These are phyloP conservation scores for Coregonus suidteri DNA, from an alignment of 2,797 vertebrate genomes.

Conservation along the genomic window DNA sequence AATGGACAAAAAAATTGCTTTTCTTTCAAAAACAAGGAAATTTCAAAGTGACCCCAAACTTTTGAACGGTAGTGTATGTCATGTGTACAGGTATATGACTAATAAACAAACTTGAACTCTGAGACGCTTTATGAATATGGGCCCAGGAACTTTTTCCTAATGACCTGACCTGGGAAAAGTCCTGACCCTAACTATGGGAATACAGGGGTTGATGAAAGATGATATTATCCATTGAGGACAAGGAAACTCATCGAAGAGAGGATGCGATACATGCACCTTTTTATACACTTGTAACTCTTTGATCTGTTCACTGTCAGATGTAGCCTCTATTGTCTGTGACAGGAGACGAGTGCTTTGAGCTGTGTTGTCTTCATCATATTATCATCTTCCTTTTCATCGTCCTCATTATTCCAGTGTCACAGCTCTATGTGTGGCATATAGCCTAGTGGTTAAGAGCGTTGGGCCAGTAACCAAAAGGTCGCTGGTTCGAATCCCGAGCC, in stretches of 20 bases:
- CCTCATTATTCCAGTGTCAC: neutral
- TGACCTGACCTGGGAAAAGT: neutral
- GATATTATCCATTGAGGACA: neutral
- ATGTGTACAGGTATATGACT: no score
- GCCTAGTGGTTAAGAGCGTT: no score
- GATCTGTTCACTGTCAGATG: neutral
- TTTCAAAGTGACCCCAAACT: no score
- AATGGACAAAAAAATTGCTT: no score
- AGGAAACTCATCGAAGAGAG: neutral
- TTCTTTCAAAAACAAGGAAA: no score
- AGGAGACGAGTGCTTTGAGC: neutral
- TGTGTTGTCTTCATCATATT: neutral
- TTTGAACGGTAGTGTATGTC: no score
- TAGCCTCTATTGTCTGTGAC: neutral
- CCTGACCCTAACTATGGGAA: neutral
- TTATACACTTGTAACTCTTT: neutral
- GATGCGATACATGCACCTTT: neutral
- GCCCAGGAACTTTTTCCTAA: neutral
- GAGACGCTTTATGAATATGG: neutral
- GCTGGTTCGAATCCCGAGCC: no score
- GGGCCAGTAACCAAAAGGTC: no score
- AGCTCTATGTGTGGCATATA: neutral
- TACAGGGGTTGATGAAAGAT: neutral
- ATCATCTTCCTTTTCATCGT: neutral
- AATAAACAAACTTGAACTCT: no score